Base-by-base conservation (phyloP, 1,140 invertebrate genomes). In the Polypedilum pembai region DNA sequence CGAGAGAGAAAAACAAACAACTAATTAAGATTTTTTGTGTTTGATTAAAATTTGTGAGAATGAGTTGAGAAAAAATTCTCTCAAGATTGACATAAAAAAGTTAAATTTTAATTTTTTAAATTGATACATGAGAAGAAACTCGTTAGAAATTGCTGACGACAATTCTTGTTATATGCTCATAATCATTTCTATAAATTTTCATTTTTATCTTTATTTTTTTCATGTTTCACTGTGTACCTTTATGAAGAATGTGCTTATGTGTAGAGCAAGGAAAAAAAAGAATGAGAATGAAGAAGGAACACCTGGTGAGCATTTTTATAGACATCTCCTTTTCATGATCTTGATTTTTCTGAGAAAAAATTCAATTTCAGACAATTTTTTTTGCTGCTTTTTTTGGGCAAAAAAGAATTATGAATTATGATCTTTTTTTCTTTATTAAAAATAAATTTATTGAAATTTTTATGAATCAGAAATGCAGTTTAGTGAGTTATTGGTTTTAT, bases 81-180 rank as follows among this genome's bases (percentile, higher is more conserved):
- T n/a, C 45, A 56, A 56, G 45, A 56, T n/a, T 56, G 45, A 56
- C 45, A n/a, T 56, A n/a, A 56, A 56, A 56, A 56, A 56, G 45
- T 56, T 56, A 56, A 56, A n/a, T 12, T 56, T 56, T 56, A 56
- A 56, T 56, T 56, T 56, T 15, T 56, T 56, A n/a, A 56, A 56
- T 56, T 56, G 45, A 12, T n/a, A 56, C 12, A n/a, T 56, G 45
- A 56, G 45, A 56, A 33, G 24, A 33, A 33, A 56, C 45, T 56
- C 45, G 45, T 56, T 56, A 56, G n/a, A 56, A n/a, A 12, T 56
- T 56, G 45, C 12, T 56, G 45, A n/a, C n/a, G 45, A 56, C 45
- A 56, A n/a, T 56, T n/a, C n/a, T 45, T 15, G 45, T n/a, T n/a
- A 56, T 56, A 56, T 56, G 12, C n/a, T n/a, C 45, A 56, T 56